Evolutionary conservation across 2,113 vertebrate species (phyloP).

Genomic region (Solea senegalensis): DNA sequence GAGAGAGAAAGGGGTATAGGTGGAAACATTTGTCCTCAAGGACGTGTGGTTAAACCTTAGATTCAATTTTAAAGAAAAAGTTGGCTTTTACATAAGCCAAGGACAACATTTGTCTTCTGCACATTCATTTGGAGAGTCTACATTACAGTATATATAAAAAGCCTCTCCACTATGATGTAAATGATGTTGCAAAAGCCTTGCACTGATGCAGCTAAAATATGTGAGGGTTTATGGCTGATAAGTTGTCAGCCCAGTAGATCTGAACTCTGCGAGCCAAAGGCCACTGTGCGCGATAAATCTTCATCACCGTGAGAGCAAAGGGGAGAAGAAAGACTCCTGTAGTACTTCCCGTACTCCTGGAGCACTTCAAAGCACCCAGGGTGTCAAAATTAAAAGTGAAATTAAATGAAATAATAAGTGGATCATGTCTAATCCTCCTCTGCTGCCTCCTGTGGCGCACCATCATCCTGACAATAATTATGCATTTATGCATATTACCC

Average conservation of each 20-base stretch:
- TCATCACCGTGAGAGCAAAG: too few species aligned
- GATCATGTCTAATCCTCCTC: too few species aligned
- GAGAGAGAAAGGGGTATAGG: conserved; percentile 55
- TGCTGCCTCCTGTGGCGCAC: too few species aligned
- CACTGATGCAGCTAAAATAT: not conserved
- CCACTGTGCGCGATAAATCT: too few species aligned
- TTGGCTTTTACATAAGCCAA: conserved; percentile 8
- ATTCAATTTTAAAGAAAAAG: conserved; percentile 20
- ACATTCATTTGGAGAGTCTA: not conserved
- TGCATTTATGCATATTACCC: too few species aligned
- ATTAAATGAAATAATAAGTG: too few species aligned
- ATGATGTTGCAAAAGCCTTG: not conserved
- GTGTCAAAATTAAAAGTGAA: too few species aligned
- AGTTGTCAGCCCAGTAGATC: not conserved
- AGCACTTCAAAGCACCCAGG: too few species aligned
- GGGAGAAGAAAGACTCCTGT: too few species aligned
- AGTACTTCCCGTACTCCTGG: too few species aligned
- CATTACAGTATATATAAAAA: too few species aligned
- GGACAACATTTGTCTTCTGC: not conserved
- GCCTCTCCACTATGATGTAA: not conserved
- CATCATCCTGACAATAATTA: too few species aligned
- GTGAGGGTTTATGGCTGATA: not conserved
- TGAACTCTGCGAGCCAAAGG: not conserved
- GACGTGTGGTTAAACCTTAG: conserved; percentile 27
- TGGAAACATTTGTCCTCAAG: conserved; percentile 63